These are phyloP conservation scores for Luffia ferchaultella DNA, from an alignment of 2,888 invertebrate species.

Conservation along the genomic window DNA sequence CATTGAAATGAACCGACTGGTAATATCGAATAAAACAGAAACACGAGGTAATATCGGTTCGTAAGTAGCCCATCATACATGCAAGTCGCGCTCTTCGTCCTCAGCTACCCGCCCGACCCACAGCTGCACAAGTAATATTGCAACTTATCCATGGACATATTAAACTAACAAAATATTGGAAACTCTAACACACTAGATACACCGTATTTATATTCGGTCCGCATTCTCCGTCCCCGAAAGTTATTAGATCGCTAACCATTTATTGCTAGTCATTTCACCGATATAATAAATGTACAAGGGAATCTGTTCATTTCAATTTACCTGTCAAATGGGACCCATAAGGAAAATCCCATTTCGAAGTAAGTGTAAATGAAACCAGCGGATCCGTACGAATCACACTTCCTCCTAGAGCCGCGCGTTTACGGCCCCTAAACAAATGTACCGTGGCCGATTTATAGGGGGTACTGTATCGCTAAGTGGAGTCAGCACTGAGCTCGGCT, in stretches of 20 bases:
- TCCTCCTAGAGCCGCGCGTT: neutral
- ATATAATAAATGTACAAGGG: neutral
- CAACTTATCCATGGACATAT: constrained; percentile 31
- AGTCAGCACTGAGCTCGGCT: constrained; percentile 25
- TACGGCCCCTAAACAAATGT: neutral
- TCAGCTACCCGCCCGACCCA: constrained; percentile 13
- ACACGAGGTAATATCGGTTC: too few relatives aligned
- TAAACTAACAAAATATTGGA: constrained; percentile 8
- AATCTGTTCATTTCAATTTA: neutral
- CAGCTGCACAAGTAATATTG: constrained; percentile 54
- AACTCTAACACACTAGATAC: neutral
- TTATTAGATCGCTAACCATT: neutral
- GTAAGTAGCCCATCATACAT: neutral
- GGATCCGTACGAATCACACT: neutral
- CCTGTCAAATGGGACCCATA: neutral
- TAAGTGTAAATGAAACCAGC: neutral
- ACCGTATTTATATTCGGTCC: neutral
- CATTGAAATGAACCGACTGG: too few relatives aligned
- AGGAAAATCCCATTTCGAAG: neutral
- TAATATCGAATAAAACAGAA: too few relatives aligned
- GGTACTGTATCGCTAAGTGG: constrained; percentile 14
- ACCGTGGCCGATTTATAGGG: neutral
- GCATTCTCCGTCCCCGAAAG: neutral
- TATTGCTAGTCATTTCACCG: neutral
- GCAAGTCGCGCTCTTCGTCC: constrained; percentile 1